Evolutionary conservation across 2,888 invertebrate species (phyloP).

Genomic region (Gnatocerus cornutus): DNA sequence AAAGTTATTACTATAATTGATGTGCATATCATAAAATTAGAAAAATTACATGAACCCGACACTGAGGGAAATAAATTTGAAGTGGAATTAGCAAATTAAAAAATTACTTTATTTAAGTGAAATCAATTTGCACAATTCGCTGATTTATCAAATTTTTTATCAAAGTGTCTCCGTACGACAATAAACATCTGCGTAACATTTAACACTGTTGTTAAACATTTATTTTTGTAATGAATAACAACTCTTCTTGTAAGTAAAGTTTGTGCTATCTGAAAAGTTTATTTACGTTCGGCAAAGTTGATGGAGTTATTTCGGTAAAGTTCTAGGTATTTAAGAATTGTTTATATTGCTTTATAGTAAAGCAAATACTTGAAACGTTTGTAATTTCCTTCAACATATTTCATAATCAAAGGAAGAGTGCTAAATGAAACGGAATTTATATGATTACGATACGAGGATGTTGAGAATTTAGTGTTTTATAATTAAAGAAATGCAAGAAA

Average conservation of each 20-base stretch:
- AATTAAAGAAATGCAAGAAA: no score
- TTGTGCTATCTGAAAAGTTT: conserved; percentile 37
- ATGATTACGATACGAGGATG: no score
- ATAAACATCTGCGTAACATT: conserved; percentile 46
- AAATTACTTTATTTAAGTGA: neutral
- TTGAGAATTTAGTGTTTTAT: no score
- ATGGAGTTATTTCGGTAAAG: conserved; percentile 32
- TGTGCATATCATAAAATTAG: neutral
- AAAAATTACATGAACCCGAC: neutral
- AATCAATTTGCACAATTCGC: no score
- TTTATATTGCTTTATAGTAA: conserved; percentile 3
- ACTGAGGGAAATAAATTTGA: conserved; percentile 2
- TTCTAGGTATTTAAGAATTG: conserved; percentile 4
- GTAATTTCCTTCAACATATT: neutral
- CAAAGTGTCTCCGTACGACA: neutral
- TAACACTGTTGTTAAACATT: conserved; percentile 42
- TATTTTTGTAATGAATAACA: conserved; percentile 50
- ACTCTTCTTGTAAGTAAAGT: conserved; percentile 38
- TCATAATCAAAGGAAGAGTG: no score
- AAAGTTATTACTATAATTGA: conserved; percentile 26
- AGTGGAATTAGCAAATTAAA: neutral
- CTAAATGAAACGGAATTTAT: no score
- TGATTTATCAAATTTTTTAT: no score
- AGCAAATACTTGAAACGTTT: neutral
- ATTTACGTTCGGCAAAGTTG: conserved; percentile 36